Percentiles rank a stretch among this genome's conserved stretches.
These are phyloP conservation scores for Microctonus hyperodae DNA, from an alignment of 2,888 invertebrate species.

Conservation along the genomic window DNA sequence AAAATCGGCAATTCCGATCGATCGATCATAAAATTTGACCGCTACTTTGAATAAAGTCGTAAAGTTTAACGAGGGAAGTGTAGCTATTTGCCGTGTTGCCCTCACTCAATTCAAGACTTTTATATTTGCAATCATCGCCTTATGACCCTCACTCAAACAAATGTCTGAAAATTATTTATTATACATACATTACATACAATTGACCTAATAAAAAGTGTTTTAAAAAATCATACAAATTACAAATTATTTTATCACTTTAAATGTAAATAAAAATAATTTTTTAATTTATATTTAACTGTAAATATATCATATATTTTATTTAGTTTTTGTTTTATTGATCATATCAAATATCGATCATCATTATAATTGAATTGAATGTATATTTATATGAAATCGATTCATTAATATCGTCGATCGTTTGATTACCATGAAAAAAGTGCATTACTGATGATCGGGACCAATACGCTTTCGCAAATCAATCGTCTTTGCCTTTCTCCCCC, in stretches of 20 bases:
- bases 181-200: not conserved
- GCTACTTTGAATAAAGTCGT: slow-evolving; percentile 16
- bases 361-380: not conserved
- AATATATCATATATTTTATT: no score
- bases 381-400: not conserved
- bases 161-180: not conserved
- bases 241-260: no score
- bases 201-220: no score
- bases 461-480: not conserved
- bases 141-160: not conserved
- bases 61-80: slow-evolving; percentile 1
- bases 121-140: not conserved
- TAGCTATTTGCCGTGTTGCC: not conserved
- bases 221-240: no score
- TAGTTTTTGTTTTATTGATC: no score
- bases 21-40: slow-evolving; percentile 6
- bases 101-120: not conserved
- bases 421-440: not conserved
- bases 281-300: no score
- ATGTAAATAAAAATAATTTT: no score
- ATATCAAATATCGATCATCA: not conserved
- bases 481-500: not conserved
- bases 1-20: slow-evolving; percentile 4
- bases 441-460: not conserved
- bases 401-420: not conserved